These are phyloP conservation scores for Archips crataeganus DNA, from an alignment of 2,888 invertebrate species.

Conservation along the genomic window DNA sequence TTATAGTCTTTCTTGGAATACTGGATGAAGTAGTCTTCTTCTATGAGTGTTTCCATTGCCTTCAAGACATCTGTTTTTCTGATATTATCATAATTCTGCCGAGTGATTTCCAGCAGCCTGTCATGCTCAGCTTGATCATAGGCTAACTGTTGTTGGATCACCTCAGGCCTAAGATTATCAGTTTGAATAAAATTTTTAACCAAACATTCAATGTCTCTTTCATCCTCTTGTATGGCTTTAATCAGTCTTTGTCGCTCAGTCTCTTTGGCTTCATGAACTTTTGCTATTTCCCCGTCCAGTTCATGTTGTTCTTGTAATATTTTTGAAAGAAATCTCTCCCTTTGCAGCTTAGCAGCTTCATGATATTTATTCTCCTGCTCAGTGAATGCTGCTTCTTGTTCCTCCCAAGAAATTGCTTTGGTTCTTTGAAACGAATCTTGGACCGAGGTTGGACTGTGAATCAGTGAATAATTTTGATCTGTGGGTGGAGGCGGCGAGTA, in stretches of 20 bases:
- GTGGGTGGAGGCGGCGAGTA: conserved; percentile 75
- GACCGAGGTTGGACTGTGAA: conserved; percentile 64
- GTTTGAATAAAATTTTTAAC: conserved; percentile 88
- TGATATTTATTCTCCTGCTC: conserved; percentile 89
- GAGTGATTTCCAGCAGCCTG: conserved; percentile 86
- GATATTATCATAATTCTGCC: conserved; percentile 85
- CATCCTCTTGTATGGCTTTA: conserved; percentile 87
- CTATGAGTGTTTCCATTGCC: conserved; percentile 89
- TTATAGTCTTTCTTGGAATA: conserved; percentile 87
- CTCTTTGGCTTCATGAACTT: conserved; percentile 89
- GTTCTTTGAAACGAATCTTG: conserved; percentile 68
- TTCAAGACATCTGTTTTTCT: conserved; percentile 89
- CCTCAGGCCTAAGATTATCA: conserved; percentile 85
- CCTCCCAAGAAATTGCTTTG: conserved; percentile 82
- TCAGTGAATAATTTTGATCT: conserved; percentile 60
- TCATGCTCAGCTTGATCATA: conserved; percentile 89
- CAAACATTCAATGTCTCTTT: conserved; percentile 86
- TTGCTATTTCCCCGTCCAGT: conserved; percentile 88
- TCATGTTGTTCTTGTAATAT: conserved; percentile 88
- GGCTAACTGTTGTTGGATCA: conserved; percentile 87
- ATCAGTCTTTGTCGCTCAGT: conserved; percentile 86
- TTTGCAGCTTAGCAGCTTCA: conserved; percentile 86
- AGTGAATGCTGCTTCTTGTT: conserved; percentile 87
- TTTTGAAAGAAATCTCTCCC: conserved; percentile 84
- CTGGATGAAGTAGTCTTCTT: conserved; percentile 87